These are phyloP conservation scores for Trinorchestia longiramus DNA, from an alignment of 1,140 invertebrate genomes.

Conservation along the genomic window DNA sequence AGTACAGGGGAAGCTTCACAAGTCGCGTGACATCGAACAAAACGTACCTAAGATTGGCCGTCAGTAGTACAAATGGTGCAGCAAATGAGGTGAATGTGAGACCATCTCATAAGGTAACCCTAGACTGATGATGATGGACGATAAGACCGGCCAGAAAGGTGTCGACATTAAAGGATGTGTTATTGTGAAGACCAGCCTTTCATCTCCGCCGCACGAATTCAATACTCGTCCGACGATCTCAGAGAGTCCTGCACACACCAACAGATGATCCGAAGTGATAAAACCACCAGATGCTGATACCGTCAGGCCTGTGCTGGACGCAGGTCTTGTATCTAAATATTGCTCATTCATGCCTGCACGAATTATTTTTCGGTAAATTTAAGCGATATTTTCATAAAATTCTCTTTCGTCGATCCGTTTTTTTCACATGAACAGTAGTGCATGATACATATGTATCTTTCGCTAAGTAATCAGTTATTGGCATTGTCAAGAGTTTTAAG, in stretches of 20 bases:
- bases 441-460: no score
- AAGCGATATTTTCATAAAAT: no score
- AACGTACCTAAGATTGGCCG: constrained; percentile 21
- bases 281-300: neutral
- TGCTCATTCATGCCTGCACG: neutral
- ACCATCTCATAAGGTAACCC: constrained; percentile 39
- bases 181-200: constrained; percentile 3
- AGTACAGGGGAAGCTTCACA: neutral
- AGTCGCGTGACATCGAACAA: constrained; percentile 31
- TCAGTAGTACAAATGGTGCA: constrained; percentile 31
- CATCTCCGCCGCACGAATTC: constrained; percentile 41
- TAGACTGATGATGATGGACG: constrained; percentile 41
- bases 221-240: neutral
- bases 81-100: constrained; percentile 9
- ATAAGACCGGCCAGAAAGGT: constrained; percentile 9
- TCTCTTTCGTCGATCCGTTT: no score
- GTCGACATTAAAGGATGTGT: constrained; percentile 48
- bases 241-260: neutral
- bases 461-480: no score
- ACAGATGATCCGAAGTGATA: neutral
- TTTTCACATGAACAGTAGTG: no score
- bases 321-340: neutral
- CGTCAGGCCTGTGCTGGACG: neutral
- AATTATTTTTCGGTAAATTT: no score
- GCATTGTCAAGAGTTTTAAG: no score